These are phyloP conservation scores for Rhagoletis zephyria DNA, from an alignment of 1,140 invertebrate genomes.

Conservation along the genomic window DNA sequence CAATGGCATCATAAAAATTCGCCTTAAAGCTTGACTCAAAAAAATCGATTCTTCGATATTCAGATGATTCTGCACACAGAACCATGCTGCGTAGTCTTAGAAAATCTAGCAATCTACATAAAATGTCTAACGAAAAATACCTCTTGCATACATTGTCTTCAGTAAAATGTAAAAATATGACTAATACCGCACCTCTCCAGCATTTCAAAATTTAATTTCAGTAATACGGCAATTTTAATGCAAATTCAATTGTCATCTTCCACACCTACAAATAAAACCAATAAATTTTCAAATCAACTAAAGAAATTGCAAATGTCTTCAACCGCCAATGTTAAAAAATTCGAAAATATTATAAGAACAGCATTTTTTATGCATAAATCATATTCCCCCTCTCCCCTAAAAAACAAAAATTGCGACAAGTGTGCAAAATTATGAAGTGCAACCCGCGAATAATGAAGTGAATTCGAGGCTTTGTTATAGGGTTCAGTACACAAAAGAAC, in stretches of 20 bases:
- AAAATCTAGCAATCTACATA: too few species aligned
- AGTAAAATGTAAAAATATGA: too few species aligned
- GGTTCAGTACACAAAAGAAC: neutral
- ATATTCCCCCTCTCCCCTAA: neutral
- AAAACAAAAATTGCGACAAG: conserved; percentile 23
- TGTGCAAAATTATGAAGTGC: conserved; percentile 51
- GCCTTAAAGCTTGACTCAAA: too few species aligned
- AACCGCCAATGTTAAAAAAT: neutral
- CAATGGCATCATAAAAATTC: too few species aligned
- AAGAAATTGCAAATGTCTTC: conserved; percentile 4
- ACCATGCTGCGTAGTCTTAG: too few species aligned
- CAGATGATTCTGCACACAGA: too few species aligned
- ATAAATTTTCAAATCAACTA: conserved; percentile 19
- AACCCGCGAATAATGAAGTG: conserved; percentile 51
- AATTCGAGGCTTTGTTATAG: neutral
- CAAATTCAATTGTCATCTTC: conserved; percentile 12
- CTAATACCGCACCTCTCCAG: too few species aligned
- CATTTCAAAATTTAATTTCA: neutral
- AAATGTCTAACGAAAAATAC: too few species aligned
- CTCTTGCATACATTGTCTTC: too few species aligned
- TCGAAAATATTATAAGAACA: neutral
- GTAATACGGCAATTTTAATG: neutral
- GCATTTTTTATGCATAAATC: neutral
- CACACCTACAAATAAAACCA: conserved; percentile 35
- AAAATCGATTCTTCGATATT: too few species aligned